Conservation (phyloP, 2,113 vertebrate species). For the Peromyscus californicus region DNA sequence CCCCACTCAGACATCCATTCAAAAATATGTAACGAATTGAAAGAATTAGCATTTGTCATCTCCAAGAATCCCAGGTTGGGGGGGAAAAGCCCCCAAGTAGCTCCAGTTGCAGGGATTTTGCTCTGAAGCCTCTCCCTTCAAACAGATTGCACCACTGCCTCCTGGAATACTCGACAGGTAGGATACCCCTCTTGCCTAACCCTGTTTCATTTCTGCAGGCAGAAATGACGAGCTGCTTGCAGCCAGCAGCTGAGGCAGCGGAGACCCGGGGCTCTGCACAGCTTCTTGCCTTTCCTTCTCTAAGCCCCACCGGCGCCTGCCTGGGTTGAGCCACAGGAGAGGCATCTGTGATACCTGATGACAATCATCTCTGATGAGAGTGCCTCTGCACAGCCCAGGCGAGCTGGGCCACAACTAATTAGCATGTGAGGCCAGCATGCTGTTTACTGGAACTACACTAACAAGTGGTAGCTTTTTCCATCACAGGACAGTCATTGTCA, state of each 20-base stretch:
- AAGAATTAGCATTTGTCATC: slow-evolving; percentile 75
- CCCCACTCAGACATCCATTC: slow-evolving; percentile 39
- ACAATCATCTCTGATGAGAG: slow-evolving; percentile 61
- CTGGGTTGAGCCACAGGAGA: slow-evolving; percentile 66
- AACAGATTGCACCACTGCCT: slow-evolving; percentile 77
- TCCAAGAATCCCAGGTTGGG: slow-evolving; percentile 61
- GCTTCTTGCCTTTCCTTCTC: rapidly evolving
- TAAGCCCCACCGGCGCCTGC: slow-evolving; percentile 4
- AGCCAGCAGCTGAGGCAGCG: slow-evolving; percentile 70
- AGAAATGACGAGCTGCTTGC: slow-evolving; percentile 57
- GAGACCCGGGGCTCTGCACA: slow-evolving; percentile 37
- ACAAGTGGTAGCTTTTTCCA: slow-evolving; percentile 69
- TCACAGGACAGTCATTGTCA: neutral
- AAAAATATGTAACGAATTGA: slow-evolving; percentile 63
- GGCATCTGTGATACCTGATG: slow-evolving; percentile 68
- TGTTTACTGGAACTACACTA: slow-evolving; percentile 60
- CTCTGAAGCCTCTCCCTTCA: slow-evolving; percentile 74
- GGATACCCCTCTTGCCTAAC: slow-evolving; percentile 77
- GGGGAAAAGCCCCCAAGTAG: slow-evolving; percentile 32
- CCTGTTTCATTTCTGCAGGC: slow-evolving; percentile 67
- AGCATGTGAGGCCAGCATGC: slow-evolving; percentile 55
- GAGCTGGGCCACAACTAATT: slow-evolving; percentile 69
- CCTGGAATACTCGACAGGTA: slow-evolving; percentile 73
- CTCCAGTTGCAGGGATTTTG: slow-evolving; percentile 58
- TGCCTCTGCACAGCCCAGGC: neutral